Percentiles rank a stretch among this genome's conserved stretches.
Evolutionary conservation across 1,140 invertebrate species (phyloP).

Genomic region (Manduca sexta): DNA sequence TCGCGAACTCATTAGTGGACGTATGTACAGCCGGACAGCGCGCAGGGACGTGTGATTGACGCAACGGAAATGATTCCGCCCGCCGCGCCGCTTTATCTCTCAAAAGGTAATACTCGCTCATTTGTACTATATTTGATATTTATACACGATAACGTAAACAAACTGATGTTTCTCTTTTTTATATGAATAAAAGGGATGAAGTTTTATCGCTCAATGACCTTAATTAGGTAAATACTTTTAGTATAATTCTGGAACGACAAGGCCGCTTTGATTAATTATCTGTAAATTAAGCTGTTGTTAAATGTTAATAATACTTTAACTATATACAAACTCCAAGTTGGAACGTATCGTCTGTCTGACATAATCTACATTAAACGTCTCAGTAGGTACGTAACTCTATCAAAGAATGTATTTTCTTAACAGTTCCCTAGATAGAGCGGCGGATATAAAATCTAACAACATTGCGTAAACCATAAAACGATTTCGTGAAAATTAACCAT

Average conservation of each 20-base stretch:
- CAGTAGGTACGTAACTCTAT: too few species aligned
- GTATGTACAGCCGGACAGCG: conserved; percentile 34
- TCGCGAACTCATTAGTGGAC: conserved; percentile 55
- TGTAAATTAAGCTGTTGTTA: too few species aligned
- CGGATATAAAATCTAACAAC: conserved; percentile 64
- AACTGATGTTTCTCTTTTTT: too few species aligned
- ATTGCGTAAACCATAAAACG: conserved; percentile 51
- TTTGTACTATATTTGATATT: conserved; percentile 55
- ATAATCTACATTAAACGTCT: too few species aligned
- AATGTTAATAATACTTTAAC: too few species aligned
- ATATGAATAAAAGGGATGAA: too few species aligned
- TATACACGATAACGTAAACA: conserved; percentile 34
- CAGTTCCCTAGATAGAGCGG: conserved; percentile 63
- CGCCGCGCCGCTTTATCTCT: conserved; percentile 45
- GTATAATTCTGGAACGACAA: too few species aligned
- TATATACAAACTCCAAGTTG: too few species aligned
- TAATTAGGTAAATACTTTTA: too few species aligned
- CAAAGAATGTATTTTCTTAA: conserved; percentile 16
- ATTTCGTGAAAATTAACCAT: conserved; percentile 63
- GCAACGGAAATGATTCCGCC: conserved; percentile 59
- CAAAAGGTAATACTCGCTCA: conserved; percentile 40
- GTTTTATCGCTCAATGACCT: too few species aligned
- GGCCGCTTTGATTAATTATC: too few species aligned
- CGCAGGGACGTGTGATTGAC: conserved; percentile 51
- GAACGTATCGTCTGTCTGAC: too few species aligned